Evolutionary conservation across 2,888 invertebrate genomes (phyloP), one percentile per base, ranked within the genome.

Genomic region (Notocelia uddmanniana): DNA sequence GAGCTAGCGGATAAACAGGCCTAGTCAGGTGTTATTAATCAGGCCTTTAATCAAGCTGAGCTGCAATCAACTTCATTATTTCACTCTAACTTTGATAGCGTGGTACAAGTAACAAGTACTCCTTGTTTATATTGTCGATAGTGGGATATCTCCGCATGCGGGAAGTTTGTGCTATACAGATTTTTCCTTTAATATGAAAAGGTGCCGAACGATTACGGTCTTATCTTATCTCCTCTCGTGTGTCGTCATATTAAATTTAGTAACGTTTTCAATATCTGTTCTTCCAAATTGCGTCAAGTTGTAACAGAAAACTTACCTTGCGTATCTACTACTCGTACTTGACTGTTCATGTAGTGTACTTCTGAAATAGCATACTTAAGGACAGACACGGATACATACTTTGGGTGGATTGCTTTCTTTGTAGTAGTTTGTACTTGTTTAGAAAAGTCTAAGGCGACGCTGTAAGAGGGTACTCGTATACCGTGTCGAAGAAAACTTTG

Each of bases 41-140:
- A 76, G 74, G 77, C 85, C 86, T 88, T 87, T 89, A 89, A 89
- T 88, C 87, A 88, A 83, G 83, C 82, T 79, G 78, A 80, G 74
- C 78, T 81, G 81, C 83, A 85, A 85, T 85, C 83, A 82, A 79
- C 78, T 81, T 82, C 80, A 85, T 83, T 83, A 85, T 83, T 80
- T 82, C 80, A 80, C 77, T 81, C 79, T 80, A 76, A 78, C 79
- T 81, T 67, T 41, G 75, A 69, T 59, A 67, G 72, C 62, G 54
- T 59, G 73, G 31, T 45, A 34, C 64, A 75, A 76, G 75, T 69
- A 54, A 58, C 62, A 59, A n/a, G n/a, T n/a, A n/a, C n/a, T n/a
- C n/a, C 31, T 57, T 3, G 2, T 50, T 45, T 8, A 45, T 31
- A 31, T 31, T 6, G 8, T 3, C 15, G 41, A 15, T 41, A 11